phyloP scores from a whole-genome alignment of 64 coral and sea anemone species.

The Pocillopora damicornis region DNA sequence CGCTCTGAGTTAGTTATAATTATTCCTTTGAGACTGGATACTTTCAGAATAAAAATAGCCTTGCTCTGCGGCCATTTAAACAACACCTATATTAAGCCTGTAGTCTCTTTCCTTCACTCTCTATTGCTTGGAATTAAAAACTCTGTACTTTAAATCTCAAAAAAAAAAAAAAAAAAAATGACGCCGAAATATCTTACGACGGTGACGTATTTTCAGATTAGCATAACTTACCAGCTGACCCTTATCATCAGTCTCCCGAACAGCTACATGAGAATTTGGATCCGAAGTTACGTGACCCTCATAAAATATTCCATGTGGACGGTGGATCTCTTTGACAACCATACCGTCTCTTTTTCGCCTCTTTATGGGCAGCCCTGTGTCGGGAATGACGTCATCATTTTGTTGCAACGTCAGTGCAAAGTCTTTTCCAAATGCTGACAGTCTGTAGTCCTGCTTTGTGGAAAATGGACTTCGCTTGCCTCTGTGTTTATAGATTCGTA shows the following conservation, averaged over 20 bases:
- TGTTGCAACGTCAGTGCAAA: constrained; percentile 28
- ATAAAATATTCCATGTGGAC: constrained; percentile 28
- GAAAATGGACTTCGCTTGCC: neutral
- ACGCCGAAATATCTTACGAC: neutral
- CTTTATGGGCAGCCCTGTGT: constrained; percentile 4
- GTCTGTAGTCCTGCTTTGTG: neutral
- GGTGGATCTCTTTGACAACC: constrained; percentile 27
- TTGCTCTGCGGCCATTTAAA: no score
- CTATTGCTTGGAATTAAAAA: no score
- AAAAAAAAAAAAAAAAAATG: neutral
- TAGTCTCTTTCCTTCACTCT: no score
- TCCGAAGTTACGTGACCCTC: constrained; percentile 36
- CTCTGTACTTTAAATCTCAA: neutral
- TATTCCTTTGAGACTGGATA: no score
- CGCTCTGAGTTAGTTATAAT: no score
- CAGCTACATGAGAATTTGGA: constrained; percentile 43
- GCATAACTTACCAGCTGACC: constrained; percentile 31
- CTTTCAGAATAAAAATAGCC: no score
- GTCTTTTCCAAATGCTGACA: constrained; percentile 41
- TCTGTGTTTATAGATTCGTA: neutral
- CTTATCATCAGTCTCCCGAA: constrained; percentile 27
- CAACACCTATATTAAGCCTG: no score
- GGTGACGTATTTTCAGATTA: neutral
- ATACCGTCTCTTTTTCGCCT: neutral
- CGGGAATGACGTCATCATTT: constrained; percentile 24